phyloP scores from a whole-genome alignment of 2,888 invertebrate genomes.

The Tryphoninae sp. region DNA sequence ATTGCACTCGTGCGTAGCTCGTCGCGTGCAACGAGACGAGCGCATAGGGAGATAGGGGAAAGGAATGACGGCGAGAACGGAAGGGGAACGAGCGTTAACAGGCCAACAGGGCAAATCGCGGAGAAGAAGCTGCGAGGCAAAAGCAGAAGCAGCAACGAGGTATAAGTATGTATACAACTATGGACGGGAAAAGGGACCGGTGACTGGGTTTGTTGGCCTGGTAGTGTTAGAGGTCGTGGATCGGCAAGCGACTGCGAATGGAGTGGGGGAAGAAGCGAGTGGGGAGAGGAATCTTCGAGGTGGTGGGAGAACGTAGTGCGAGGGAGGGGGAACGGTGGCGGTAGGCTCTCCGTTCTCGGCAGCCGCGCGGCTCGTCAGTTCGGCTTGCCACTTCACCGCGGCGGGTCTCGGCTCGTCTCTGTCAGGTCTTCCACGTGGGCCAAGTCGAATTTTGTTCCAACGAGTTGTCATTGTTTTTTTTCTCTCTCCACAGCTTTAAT shows the following conservation, averaged over 20 bases:
- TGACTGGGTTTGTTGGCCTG: constrained; percentile 66
- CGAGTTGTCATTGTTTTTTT: constrained; percentile 27
- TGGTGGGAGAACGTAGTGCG: constrained; percentile 16
- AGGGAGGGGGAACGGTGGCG: constrained; percentile 63
- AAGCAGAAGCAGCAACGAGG: constrained; percentile 47
- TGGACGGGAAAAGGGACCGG: constrained; percentile 67
- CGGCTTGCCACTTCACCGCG: constrained; percentile 77
- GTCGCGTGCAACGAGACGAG: neutral
- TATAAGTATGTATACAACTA: constrained; percentile 24
- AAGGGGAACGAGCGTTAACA: constrained; percentile 1
- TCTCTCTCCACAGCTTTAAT: neutral
- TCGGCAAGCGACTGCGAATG: constrained; percentile 56
- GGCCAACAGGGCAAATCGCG: constrained; percentile 10
- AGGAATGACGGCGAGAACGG: constrained; percentile 4
- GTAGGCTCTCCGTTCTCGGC: constrained; percentile 72
- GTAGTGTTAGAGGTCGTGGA: constrained; percentile 69
- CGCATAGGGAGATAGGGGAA: neutral
- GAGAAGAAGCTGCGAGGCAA: constrained; percentile 13
- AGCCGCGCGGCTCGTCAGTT: constrained; percentile 76
- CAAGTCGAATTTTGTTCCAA: constrained; percentile 59
- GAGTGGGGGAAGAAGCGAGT: constrained; percentile 6
- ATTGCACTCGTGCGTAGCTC: too few species aligned
- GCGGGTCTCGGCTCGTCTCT: constrained; percentile 67
- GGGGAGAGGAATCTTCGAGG: constrained; percentile 44
- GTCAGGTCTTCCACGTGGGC: constrained; percentile 72